phyloP scores from a whole-genome alignment of 92 coral and sea anemone species.

The Metridium senile region DNA sequence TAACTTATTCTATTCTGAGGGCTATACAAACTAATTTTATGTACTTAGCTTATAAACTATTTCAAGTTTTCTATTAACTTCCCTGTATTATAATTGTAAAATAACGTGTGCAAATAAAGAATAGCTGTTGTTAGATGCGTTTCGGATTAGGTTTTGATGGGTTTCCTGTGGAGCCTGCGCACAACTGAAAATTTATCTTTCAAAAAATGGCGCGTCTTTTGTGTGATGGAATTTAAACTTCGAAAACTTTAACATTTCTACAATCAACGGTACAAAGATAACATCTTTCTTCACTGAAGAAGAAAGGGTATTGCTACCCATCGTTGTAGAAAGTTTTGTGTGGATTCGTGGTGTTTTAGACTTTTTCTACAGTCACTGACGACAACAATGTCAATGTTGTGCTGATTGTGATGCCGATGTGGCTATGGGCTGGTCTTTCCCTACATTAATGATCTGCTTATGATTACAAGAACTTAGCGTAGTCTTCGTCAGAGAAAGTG shows the following conservation, averaged over 20 bases:
- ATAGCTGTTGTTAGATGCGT: no score
- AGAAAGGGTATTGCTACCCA: neutral
- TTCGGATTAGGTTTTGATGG: neutral
- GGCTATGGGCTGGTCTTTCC: neutral
- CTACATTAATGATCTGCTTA: neutral
- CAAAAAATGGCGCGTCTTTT: slow-evolving; percentile 90
- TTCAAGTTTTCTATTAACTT: no score
- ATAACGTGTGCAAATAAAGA: no score
- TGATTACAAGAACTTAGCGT: neutral
- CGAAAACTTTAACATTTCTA: neutral
- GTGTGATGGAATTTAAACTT: slow-evolving; percentile 23
- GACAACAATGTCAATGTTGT: neutral
- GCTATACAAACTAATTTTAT: no score
- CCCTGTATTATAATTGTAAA: no score
- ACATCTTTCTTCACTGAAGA: neutral
- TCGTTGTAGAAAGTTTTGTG: neutral
- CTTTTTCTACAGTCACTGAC: neutral
- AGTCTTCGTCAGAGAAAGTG: neutral
- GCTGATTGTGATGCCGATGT: neutral
- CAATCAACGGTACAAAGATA: neutral
- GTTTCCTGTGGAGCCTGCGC: slow-evolving; percentile 47
- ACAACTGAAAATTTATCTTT: slow-evolving; percentile 27
- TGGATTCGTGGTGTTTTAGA: neutral
- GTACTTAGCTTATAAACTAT: no score
- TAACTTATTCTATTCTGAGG: no score